Base-by-base conservation (phyloP, 1,140 invertebrate species). In the Metopolophium dirhodum region DNA sequence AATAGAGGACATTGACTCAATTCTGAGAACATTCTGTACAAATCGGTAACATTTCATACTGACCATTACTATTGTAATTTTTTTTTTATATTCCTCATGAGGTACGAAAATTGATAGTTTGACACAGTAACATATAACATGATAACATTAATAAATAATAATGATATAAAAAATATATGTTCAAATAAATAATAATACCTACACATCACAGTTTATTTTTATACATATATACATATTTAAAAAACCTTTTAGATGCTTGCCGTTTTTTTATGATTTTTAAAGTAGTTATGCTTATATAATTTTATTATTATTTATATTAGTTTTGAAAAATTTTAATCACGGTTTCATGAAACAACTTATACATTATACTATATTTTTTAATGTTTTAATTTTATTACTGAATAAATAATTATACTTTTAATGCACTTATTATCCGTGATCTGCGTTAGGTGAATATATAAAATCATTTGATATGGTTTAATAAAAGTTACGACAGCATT, bases 1-100 rank as follows among this genome's bases (percentile, higher is more conserved):
- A 2, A 41, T 61, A 90, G 54, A 91, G 90, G 61, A 61, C 90
- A 91, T 68, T 91, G 61, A 77, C 61, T 68, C 61, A 91, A 91
- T 82, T 45, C 41, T 45, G 61, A 30, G 18, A 91, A 91, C 20
- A 6, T 91, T 35, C 41, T 41, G 18, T 47, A 47, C 7, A 68
- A 91, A 91, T 47, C 45, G 7, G 57, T 45, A 30, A 77, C 45
- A 91, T 20, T 61, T 87, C 45, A 47, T 11, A 47, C 30, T 49
- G 85, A 7, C 41, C 26, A 47, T 47, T 77, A 22, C 51, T 0
- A 61, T 77, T n/a, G 61, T 77, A 77, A 77, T n/a, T 77, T 77
- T n/a, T 68, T 61, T 77, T 68, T 14, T 11, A 11, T n/a, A 77
- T 77, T n/a, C 30, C 14, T 18, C 18, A n/a, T n/a, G n/a, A 3